phyloP scores from a whole-genome alignment of 2,888 invertebrate genomes.

The Trichacis sp. region DNA sequence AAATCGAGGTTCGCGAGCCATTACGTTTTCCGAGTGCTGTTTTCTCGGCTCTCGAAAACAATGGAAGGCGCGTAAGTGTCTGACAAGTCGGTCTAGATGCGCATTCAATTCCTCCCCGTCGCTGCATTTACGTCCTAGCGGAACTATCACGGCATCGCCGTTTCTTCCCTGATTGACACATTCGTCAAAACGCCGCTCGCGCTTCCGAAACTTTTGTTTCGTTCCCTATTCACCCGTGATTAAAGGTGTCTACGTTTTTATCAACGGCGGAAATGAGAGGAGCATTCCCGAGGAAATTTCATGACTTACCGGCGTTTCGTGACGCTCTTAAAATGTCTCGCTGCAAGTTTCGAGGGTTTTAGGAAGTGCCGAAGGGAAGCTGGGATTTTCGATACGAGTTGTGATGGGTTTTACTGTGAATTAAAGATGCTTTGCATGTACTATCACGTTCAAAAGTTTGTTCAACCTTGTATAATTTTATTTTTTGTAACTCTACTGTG shows the following conservation, averaged over 20 bases:
- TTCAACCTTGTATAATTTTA: no score
- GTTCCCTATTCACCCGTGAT: not conserved
- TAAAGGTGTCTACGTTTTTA: not conserved
- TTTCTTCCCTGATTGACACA: not conserved
- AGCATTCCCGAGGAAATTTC: no score
- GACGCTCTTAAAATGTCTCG: no score
- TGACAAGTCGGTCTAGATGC: slow-evolving; percentile 31
- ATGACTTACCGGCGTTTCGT: no score
- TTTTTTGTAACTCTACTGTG: no score
- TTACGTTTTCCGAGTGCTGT: slow-evolving; percentile 28
- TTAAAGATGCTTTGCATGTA: no score
- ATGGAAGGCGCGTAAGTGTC: slow-evolving; percentile 29
- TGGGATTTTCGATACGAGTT: no score
- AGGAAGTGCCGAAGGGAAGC: no score
- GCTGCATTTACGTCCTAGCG: slow-evolving; percentile 2
- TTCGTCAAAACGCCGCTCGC: slow-evolving; percentile 1
- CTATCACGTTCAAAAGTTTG: no score
- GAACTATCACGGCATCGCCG: not conserved
- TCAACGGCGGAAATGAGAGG: no score
- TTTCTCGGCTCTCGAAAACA: slow-evolving; percentile 35
- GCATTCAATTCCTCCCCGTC: slow-evolving; percentile 25
- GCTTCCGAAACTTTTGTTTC: not conserved
- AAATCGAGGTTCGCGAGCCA: slow-evolving; percentile 23
- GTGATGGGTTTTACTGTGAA: no score
- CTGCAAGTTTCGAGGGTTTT: no score